Evolutionary conservation across 2,797 vertebrate genomes (phyloP).

Genomic region (Sebastes itinus): DNA sequence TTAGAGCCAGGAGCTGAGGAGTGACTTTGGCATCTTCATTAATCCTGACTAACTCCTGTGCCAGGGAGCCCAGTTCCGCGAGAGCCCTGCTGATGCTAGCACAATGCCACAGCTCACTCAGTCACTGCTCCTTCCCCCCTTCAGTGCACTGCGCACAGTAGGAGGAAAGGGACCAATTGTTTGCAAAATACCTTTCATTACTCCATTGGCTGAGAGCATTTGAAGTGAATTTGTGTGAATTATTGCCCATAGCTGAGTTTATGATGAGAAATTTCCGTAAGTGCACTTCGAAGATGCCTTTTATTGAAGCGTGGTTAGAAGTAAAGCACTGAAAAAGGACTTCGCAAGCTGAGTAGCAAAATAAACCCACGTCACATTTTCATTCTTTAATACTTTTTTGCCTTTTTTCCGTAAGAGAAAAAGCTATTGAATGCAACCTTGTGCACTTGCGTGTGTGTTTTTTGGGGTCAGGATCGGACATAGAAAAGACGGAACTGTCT

Average conservation of each 20-base stretch:
- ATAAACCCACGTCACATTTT: constrained; percentile 29
- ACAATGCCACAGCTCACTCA: constrained; percentile 72
- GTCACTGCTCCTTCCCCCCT: constrained; percentile 53
- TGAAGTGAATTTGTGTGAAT: constrained; percentile 62
- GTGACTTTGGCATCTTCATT: constrained; percentile 82
- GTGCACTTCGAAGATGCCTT: constrained; percentile 56
- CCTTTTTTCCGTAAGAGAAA: constrained; percentile 19
- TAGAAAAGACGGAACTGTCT: neutral
- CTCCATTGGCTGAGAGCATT: constrained; percentile 60
- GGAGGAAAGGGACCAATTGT: constrained; percentile 67
- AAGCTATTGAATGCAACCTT: constrained; percentile 19
- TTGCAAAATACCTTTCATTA: constrained; percentile 75
- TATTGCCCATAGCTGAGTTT: constrained; percentile 62
- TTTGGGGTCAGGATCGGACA: neutral
- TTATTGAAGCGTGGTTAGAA: constrained; percentile 41
- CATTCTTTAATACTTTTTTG: constrained; percentile 29
- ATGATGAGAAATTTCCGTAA: constrained; percentile 58
- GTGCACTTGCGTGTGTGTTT: neutral
- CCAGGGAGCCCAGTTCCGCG: constrained; percentile 46
- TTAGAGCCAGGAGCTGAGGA: constrained; percentile 77
- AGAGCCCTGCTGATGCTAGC: constrained; percentile 73
- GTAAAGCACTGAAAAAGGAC: constrained; percentile 23
- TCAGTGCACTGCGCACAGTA: constrained; percentile 35
- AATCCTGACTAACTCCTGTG: constrained; percentile 77
- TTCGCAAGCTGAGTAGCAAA: constrained; percentile 17